A percentile compares a stretch with the other conserved stretches of the same genome.
phyloP scores from a whole-genome alignment of 2,888 invertebrate species.

The Sarcophaga carnaria region DNA sequence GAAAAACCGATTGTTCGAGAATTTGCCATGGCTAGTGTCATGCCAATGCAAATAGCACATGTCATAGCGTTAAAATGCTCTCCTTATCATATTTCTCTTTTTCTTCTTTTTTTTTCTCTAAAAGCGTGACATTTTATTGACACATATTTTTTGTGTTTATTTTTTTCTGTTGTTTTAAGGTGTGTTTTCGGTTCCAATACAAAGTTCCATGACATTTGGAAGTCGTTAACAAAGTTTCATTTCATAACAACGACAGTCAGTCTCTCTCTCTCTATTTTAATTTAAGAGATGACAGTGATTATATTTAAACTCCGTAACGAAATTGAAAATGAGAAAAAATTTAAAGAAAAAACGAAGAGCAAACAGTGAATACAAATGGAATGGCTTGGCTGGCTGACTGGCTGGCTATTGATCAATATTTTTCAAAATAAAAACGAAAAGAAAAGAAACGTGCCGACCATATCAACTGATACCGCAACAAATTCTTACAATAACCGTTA shows the following conservation, averaged over 20 bases:
- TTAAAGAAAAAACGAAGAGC: conserved; percentile 35
- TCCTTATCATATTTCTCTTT: neutral
- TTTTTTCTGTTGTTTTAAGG: conserved; percentile 26
- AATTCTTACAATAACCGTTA: conserved; percentile 48
- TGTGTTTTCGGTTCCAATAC: neutral
- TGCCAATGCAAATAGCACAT: conserved; percentile 53
- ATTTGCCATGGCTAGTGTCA: neutral
- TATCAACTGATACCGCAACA: conserved; percentile 67
- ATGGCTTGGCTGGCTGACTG: neutral
- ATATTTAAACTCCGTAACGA: conserved; percentile 71
- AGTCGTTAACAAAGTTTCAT: neutral
- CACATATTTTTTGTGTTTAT: conserved; percentile 45
- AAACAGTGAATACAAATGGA: neutral
- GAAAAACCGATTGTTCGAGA: neutral
- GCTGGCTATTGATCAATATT: conserved; percentile 36
- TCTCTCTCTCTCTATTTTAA: neutral
- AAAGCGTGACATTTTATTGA: conserved; percentile 67
- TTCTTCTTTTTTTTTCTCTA: neutral
- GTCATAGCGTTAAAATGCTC: conserved; percentile 46
- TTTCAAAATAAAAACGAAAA: conserved; percentile 34
- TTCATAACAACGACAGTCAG: neutral
- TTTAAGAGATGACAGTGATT: conserved; percentile 70
- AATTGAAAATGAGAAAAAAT: conserved; percentile 59
- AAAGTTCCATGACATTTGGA: neutral
- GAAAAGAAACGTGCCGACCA: conserved; percentile 54